phyloP scores from a whole-genome alignment of 2,113 vertebrate genomes.

The human (Homo sapiens) region DNA sequence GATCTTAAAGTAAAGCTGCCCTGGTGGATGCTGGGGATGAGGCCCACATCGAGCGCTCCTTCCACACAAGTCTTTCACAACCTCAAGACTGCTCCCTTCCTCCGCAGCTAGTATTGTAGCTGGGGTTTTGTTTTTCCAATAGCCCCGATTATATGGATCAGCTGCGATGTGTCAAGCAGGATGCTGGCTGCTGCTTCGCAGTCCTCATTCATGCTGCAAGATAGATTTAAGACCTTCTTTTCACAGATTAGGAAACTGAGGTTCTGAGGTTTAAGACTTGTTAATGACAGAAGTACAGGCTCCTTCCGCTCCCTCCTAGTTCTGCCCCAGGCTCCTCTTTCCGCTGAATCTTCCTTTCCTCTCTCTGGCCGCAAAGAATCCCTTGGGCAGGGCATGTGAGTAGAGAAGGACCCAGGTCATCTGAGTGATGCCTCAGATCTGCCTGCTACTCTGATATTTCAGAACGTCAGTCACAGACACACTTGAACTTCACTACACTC shows the following conservation, averaged over 20 bases:
- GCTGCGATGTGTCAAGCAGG: neutral
- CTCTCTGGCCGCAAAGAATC: neutral
- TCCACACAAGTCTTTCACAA: neutral
- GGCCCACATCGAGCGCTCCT: fast-evolving
- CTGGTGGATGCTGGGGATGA: neutral
- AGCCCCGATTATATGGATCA: neutral
- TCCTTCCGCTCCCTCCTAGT: neutral
- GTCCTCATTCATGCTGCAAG: neutral
- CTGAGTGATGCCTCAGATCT: neutral
- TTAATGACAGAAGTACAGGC: too few relatives aligned
- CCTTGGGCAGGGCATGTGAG: neutral
- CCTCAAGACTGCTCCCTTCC: neutral
- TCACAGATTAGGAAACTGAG: neutral
- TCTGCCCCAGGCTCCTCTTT: neutral
- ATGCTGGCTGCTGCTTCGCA: neutral
- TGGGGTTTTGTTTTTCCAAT: neutral
- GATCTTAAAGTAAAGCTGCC: too few relatives aligned
- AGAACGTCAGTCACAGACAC: neutral
- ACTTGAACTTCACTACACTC: neutral
- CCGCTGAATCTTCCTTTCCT: neutral
- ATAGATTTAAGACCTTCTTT: neutral
- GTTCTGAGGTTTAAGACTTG: neutral
- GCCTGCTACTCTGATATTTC: neutral
- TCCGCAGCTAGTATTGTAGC: neutral
- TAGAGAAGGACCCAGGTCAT: neutral